These are phyloP conservation scores for Bucco capensis DNA, from an alignment of 2,113 vertebrate species.

Conservation along the genomic window DNA sequence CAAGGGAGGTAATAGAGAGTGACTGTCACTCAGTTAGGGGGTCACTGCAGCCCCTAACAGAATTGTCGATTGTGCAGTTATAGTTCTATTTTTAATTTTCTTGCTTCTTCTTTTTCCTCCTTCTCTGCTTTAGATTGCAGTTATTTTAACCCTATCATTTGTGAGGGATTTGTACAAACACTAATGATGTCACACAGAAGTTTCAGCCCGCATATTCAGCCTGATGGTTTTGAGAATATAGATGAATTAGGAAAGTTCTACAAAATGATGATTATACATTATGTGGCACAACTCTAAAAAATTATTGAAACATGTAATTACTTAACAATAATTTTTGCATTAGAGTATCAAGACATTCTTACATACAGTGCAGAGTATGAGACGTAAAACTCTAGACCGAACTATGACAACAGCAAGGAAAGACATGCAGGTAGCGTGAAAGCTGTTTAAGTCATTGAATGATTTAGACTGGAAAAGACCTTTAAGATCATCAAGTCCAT, in stretches of 20 bases:
- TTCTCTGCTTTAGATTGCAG: background rate
- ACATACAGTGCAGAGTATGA: background rate
- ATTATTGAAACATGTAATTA: background rate
- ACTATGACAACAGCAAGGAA: background rate
- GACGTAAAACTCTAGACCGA: background rate
- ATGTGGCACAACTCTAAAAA: background rate
- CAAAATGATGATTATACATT: background rate
- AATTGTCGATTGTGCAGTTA: too few species aligned
- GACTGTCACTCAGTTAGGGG: too few species aligned
- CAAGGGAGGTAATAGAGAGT: too few species aligned
- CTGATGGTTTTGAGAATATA: background rate
- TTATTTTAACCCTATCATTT: slow-evolving; percentile 3
- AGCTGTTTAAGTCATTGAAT: background rate
- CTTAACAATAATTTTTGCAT: background rate
- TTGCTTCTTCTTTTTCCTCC: background rate
- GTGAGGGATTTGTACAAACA: slow-evolving; percentile 24
- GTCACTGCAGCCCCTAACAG: too few species aligned
- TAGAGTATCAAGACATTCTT: background rate
- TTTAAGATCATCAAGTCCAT: background rate
- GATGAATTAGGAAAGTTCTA: background rate
- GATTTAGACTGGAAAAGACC: background rate
- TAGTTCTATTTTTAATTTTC: background rate
- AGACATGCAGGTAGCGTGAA: background rate
- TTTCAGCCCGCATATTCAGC: background rate
- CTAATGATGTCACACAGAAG: background rate